phyloP scores from a whole-genome alignment of 2,113 vertebrate species.

The Marmota monax region DNA sequence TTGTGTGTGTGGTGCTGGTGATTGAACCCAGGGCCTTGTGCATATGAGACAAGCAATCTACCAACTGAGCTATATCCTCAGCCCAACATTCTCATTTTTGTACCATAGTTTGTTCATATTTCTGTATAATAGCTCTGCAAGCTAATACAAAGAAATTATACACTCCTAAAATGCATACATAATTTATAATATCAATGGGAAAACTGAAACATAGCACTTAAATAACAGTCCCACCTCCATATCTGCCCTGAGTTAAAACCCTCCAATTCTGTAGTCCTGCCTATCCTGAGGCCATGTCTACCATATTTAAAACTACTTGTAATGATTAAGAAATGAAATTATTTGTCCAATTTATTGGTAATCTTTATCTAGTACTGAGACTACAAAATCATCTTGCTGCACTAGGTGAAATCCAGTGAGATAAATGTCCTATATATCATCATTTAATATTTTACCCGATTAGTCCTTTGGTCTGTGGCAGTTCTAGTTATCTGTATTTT shows the following conservation, averaged over 20 bases:
- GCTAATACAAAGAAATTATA: slow-evolving; percentile 38
- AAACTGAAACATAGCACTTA: slow-evolving; percentile 36
- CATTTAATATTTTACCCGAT: slow-evolving; percentile 51
- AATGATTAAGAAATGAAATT: neutral
- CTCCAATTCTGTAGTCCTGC: slow-evolving; percentile 41
- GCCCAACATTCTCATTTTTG: slow-evolving; percentile 32
- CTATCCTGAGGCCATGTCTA: neutral
- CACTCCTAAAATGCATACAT: slow-evolving; percentile 38
- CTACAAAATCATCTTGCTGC: slow-evolving; percentile 28
- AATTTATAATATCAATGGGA: slow-evolving; percentile 14
- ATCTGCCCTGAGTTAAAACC: neutral
- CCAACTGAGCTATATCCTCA: no score
- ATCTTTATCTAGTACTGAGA: slow-evolving; percentile 42
- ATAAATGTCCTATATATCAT: neutral
- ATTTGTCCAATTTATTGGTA: slow-evolving; percentile 61
- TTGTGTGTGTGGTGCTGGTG: no score
- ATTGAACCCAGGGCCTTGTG: no score
- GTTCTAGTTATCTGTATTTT: slow-evolving; percentile 37
- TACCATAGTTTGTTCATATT: neutral
- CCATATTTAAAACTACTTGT: slow-evolving; percentile 37
- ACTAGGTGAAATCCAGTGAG: slow-evolving; percentile 65
- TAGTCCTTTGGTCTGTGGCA: slow-evolving; percentile 30
- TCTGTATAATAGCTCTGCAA: neutral
- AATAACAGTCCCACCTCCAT: neutral
- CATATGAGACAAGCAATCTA: no score